Percentiles rank a stretch among this genome's conserved stretches.
phyloP scores from a whole-genome alignment of 2,113 vertebrate species.

The Phainopepla nitens region DNA sequence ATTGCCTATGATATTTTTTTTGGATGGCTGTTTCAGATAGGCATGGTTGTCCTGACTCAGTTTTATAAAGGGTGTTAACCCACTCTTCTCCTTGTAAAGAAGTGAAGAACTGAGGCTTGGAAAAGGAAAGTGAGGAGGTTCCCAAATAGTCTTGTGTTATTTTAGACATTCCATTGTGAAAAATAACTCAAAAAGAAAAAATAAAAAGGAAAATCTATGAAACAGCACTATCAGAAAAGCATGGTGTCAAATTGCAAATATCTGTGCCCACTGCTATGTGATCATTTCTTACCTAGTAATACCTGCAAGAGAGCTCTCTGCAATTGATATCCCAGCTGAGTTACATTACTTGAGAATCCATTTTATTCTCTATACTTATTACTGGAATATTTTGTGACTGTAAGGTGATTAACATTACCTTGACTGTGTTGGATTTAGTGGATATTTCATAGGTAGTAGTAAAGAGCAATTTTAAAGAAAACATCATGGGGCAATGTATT shows the following conservation, averaged over 20 bases:
- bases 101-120: not conserved
- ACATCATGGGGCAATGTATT: not conserved
- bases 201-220: not conserved
- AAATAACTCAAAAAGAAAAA: not conserved
- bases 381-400: not conserved
- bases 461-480: not conserved
- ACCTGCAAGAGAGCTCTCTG: not conserved
- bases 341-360: not conserved
- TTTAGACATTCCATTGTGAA: not conserved
- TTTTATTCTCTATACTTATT: not conserved
- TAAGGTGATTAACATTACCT: not conserved
- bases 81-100: not conserved
- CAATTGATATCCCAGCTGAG: not conserved
- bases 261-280: no score
- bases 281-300: not conserved
- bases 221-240: not conserved
- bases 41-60: not conserved
- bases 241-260: no score
- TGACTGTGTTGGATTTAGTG: not conserved
- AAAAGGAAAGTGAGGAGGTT: not conserved
- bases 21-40: not conserved
- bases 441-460: not conserved
- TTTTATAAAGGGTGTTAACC: not conserved
- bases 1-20: conserved; percentile 28
- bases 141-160: not conserved